phyloP scores from a whole-genome alignment of 2,113 vertebrate species.

The Microcebus lehilahytsara region DNA sequence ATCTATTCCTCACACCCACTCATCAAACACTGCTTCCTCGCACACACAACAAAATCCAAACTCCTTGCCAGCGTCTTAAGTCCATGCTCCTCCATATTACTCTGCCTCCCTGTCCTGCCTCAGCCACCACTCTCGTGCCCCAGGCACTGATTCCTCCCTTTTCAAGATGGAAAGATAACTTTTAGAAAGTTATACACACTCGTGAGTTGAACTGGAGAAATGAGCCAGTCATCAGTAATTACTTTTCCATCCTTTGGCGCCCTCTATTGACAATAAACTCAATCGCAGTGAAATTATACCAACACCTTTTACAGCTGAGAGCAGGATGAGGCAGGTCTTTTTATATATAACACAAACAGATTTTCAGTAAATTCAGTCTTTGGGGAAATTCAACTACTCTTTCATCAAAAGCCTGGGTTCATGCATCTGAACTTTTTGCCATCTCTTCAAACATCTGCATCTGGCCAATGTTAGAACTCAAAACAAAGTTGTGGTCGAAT shows the following conservation, averaged over 20 bases:
- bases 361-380: background rate
- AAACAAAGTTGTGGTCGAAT: background rate
- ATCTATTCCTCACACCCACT: background rate
- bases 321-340: background rate
- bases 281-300: constrained; percentile 45
- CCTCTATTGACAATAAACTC: constrained; percentile 81
- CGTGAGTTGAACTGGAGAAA: constrained; percentile 46
- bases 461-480: background rate
- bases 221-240: constrained; percentile 24
- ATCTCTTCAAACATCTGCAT: background rate
- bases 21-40: too few relatives aligned
- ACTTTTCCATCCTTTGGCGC: constrained; percentile 84
- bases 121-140: background rate
- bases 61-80: background rate
- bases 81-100: accelerated
- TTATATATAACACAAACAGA: background rate
- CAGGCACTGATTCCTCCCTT: constrained; percentile 56
- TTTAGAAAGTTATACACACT: constrained; percentile 55
- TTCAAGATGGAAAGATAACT: constrained; percentile 77
- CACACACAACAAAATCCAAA: background rate
- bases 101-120: background rate
- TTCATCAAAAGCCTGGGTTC: background rate
- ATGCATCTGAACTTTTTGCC: background rate
- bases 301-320: background rate
- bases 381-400: background rate